Base-by-base conservation (phyloP, 2,113 vertebrate species). In the Coryphaenoides rupestris region DNA sequence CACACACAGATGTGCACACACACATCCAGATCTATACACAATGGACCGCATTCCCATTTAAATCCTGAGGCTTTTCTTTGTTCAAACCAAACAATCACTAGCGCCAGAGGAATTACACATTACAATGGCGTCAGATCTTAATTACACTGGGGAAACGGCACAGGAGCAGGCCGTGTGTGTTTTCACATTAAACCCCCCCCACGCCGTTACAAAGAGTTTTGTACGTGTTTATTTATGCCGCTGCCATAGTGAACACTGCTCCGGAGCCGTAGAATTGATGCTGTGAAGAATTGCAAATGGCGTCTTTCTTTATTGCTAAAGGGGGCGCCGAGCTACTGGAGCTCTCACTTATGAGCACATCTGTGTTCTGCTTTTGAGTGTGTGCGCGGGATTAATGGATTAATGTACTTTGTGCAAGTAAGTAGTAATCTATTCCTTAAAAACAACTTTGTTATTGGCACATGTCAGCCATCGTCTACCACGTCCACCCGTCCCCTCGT, bases 91-190 rank as follows among this genome's bases (percentile, higher is more conserved):
- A 50, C 33, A 4, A 59, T 58, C 21, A 49, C 53, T 19, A 4
- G 14, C 2, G 19, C 3, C 19, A 52, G 54, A 40, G 50, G 59
- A 21, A 69, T 55, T 66, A 58, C 63, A 47, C 28, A 24, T 60
- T 40, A 53, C 2, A 19, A 6, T 3, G 9, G 59, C 58, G 69
- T 65, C 60, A 74, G 57, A 60, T 63, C 58, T 72, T 61, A 63
- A 65, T 69, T 76, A 63, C 62, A 19, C 56, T 9, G 2, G 61
- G 49, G 22, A 73, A 70, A 21, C 33, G 58, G 52, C 24, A 24
- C 19, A 7, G 15, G 47, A 50, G 15, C 47, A 50, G 47, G n/a
- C 47, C 1, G 9, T 3, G 5, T n/a, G 9, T 3, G 5, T n/a
- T 50, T 50, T n/a, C 47, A 50, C 47, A n/a, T 50, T 17, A 50